phyloP scores from a whole-genome alignment of 1,140 invertebrate species.

The Papilio aristodemus region DNA sequence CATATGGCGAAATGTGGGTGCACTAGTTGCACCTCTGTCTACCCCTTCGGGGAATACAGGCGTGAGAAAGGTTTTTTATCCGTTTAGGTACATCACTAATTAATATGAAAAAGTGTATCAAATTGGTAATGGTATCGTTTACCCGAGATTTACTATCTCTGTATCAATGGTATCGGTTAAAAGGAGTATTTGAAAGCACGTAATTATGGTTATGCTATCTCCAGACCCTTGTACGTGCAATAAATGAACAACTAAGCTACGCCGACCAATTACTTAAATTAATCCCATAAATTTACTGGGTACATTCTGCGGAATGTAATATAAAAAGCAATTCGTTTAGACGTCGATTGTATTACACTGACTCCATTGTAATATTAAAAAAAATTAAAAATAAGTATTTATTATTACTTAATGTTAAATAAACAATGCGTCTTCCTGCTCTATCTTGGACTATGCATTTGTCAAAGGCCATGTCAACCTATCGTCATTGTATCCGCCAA shows the following conservation, averaged over 20 bases:
- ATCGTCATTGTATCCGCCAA: no score
- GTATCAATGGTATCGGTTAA: not conserved
- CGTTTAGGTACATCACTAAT: no score
- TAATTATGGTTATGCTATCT: slow-evolving; percentile 19
- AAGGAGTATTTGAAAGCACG: not conserved
- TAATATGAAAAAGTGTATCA: no score
- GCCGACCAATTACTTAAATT: slow-evolving; percentile 33
- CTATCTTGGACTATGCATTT: no score
- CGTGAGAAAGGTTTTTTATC: no score
- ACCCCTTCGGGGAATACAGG: no score
- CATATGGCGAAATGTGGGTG: no score
- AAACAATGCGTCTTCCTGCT: no score
- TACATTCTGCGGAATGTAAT: slow-evolving; percentile 29
- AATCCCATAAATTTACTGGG: slow-evolving; percentile 31
- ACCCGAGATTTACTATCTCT: not conserved
- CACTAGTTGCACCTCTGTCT: no score
- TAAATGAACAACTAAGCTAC: slow-evolving; percentile 30
- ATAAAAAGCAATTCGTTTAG: slow-evolving; percentile 25
- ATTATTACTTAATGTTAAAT: no score
- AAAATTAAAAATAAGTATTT: no score
- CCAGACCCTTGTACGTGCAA: slow-evolving; percentile 24
- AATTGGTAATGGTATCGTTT: not conserved
- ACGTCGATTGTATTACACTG: not conserved
- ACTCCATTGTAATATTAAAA: not conserved
- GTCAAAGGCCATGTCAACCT: no score